Evolutionary conservation across 2,113 vertebrate genomes (phyloP).

Genomic region (Coptodon bakossiorum): DNA sequence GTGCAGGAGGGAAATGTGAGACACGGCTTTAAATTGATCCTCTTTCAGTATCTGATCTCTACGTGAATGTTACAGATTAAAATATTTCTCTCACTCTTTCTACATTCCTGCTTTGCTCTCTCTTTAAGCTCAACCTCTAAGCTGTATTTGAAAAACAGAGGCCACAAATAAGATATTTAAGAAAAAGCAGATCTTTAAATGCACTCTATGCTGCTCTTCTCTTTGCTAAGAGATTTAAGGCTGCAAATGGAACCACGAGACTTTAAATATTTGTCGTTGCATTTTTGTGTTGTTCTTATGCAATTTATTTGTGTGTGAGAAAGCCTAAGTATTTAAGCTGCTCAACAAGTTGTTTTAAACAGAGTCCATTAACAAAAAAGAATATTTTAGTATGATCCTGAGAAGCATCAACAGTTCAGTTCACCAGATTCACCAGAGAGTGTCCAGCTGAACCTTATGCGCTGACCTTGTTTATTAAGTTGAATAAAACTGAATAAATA

Average conservation of each 20-base stretch:
- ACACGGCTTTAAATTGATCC: constrained; percentile 54
- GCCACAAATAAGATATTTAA: constrained; percentile 26
- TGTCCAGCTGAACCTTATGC: not conserved
- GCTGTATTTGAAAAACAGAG: constrained; percentile 49
- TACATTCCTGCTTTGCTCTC: not conserved
- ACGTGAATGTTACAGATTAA: constrained; percentile 49
- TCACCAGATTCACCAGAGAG: not conserved
- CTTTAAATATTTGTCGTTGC: not conserved
- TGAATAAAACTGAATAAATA: not conserved
- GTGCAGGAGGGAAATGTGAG: not conserved
- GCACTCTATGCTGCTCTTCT: not conserved
- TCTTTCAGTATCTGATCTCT: constrained; percentile 47
- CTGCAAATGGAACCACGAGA: not conserved
- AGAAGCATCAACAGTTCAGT: not conserved
- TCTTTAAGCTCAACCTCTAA: constrained; percentile 37
- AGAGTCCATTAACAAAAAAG: not conserved
- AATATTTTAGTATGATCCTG: not conserved
- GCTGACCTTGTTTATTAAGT: not conserved
- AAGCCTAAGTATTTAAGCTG: not conserved
- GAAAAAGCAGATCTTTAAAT: constrained; percentile 35
- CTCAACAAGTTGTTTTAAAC: not conserved
- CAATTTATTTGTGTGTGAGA: not conserved
- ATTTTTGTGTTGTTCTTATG: not conserved
- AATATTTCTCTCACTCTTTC: not conserved
- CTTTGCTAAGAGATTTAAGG: not conserved